Base-by-base conservation (phyloP, 2,888 invertebrate genomes). In the Stenichneumon culpator region DNA sequence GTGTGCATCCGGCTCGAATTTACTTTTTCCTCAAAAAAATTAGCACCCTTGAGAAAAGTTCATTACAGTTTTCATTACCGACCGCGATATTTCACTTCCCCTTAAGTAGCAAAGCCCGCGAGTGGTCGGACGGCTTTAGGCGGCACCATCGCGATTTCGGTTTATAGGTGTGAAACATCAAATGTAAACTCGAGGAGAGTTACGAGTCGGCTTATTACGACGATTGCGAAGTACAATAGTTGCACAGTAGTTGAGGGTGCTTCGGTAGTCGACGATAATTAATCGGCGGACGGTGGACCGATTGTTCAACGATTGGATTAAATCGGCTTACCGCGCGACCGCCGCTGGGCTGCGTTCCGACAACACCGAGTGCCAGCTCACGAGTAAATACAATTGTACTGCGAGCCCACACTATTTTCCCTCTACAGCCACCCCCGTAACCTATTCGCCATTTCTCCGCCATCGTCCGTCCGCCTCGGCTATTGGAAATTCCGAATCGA, bases 301-400 rank as follows among this genome's bases (percentile, higher is more conserved):
- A 86, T 86, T 83, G 86, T 86, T 74, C 78, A 74, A 52, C 78
- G 74, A 75, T 67, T 69, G 81, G 83, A 81, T 83, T 80, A 83
- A 86, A 86, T 80, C 69, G 83, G 83, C 79, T 86, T 81, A 86
- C 44, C 44, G 44, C 69, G 74, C 63, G 79, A 19, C 69, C 50
- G 69, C 63, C 63, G 79, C 44, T 54, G 63, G 69, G 54, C 52
- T 36, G 63, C 52, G 69, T 44, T 68, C 39, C 39, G 68, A 74
- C 79, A 83, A 69, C 54, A 28, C 65, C 44, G 47, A 47, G 63
- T 28, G 74, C 32, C 50, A 28, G 32, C 63, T 32, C 74, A 19
- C 63, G 44, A n/a, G 74, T 44, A 44, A 47, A 63, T 74, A 39
- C 22, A 25, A 63, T 32, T 63, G 63, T 63, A 28, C 63, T 32